A percentile compares a stretch with the other conserved stretches of the same genome.
These are phyloP conservation scores for Adoxophyes honmai DNA, from an alignment of 1,140 invertebrate genomes.

Conservation along the genomic window DNA sequence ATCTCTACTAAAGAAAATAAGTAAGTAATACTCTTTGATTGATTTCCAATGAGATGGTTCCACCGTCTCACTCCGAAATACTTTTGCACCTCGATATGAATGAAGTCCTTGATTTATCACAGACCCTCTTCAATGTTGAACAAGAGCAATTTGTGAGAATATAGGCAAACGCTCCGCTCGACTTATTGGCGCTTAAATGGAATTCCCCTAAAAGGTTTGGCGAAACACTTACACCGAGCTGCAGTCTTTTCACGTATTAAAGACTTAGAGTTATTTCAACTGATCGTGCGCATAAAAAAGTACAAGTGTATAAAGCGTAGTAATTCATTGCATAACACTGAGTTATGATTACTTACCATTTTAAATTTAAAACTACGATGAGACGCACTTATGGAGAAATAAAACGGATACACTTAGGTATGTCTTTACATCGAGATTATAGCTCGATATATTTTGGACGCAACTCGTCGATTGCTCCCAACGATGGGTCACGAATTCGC, in stretches of 20 bases:
- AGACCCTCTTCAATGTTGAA: conserved; percentile 33
- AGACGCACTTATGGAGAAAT: no score
- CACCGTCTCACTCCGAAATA: conserved; percentile 19
- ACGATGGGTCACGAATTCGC: no score
- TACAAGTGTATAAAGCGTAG: no score
- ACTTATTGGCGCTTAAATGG: conserved; percentile 9
- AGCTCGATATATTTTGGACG: no score
- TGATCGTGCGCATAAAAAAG: no score
- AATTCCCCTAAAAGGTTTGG: conserved; percentile 11
- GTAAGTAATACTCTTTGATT: neutral
- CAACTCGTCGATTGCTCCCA: no score
- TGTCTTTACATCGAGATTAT: no score
- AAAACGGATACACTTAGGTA: no score
- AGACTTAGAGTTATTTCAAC: no score
- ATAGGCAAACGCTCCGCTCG: conserved; percentile 13
- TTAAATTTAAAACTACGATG: no score
- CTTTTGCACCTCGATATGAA: conserved; percentile 30
- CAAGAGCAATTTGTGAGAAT: conserved; percentile 30
- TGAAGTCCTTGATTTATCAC: conserved; percentile 36
- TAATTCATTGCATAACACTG: no score
- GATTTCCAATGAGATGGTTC: neutral
- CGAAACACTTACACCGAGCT: conserved; percentile 7
- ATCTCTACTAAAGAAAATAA: conserved; percentile 9
- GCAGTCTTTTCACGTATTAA: neutral
- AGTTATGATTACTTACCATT: no score